Percentiles rank a stretch among this genome's conserved stretches.
phyloP scores from a whole-genome alignment of 2,797 vertebrate genomes.

The Darevskia mixta region DNA sequence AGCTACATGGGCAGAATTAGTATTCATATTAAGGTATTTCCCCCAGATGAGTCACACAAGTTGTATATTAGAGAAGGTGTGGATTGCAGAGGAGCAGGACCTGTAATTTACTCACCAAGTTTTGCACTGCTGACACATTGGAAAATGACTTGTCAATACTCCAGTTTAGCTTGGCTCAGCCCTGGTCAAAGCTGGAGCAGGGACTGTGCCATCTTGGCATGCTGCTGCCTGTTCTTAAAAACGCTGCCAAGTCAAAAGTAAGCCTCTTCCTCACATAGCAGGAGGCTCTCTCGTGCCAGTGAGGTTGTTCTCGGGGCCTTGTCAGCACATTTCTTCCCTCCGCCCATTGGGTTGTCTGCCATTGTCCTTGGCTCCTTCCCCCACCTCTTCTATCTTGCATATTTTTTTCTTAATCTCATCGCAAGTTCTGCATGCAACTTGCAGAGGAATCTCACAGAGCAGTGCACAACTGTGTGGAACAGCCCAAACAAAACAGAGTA shows the following conservation, averaged over 20 bases:
- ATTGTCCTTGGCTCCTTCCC: background rate
- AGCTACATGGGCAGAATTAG: too few species aligned
- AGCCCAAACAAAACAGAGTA: too few species aligned
- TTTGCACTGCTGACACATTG: background rate
- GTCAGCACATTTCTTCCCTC: background rate
- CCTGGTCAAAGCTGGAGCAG: background rate
- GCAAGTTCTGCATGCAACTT: background rate
- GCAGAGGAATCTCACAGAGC: background rate
- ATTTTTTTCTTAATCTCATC: background rate
- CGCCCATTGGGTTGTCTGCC: background rate
- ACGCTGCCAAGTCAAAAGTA: conserved; percentile 24
- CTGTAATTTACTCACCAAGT: background rate
- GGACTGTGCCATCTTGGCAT: background rate
- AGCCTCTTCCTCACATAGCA: conserved; percentile 17
- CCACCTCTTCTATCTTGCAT: background rate
- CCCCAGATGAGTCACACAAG: background rate
- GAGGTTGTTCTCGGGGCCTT: background rate
- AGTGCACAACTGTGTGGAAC: background rate
- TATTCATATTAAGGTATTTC: background rate
- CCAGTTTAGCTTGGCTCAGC: background rate
- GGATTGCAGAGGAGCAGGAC: background rate
- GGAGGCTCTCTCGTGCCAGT: background rate
- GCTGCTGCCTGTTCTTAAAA: conserved; percentile 8
- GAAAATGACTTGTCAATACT: background rate
- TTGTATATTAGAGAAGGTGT: background rate